Conservation (phyloP, 2,797 vertebrate genomes). For the Gymnothorax javanicus region DNA sequence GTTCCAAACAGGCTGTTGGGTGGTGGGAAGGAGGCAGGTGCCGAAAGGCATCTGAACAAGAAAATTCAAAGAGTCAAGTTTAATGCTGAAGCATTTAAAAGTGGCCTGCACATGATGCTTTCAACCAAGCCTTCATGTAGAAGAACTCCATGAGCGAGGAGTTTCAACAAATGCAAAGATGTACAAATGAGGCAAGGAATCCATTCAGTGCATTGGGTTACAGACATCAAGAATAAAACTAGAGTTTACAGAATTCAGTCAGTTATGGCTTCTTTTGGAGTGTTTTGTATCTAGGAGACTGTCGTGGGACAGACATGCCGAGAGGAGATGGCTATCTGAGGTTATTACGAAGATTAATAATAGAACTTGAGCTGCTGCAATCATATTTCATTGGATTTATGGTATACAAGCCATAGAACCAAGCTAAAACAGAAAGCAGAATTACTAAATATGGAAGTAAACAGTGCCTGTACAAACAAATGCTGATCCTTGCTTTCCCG, state of each 20-base stretch:
- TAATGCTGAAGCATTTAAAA: background rate
- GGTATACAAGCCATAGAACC: background rate
- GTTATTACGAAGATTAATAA: constrained; percentile 9
- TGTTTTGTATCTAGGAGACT: constrained; percentile 20
- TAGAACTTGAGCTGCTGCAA: background rate
- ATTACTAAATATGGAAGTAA: constrained; percentile 17
- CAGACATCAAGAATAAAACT: background rate
- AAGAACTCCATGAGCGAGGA: background rate
- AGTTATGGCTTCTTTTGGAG: background rate
- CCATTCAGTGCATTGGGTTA: background rate
- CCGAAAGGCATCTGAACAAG: background rate
- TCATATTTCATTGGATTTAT: constrained; percentile 1
- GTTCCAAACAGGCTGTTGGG: background rate
- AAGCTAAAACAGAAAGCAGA: background rate
- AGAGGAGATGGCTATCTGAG: constrained; percentile 15
- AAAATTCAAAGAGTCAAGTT: background rate
- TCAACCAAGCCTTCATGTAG: background rate
- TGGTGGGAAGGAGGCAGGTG: background rate
- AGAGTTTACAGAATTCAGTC: background rate
- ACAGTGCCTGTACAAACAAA: constrained; percentile 3
- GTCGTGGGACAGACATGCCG: background rate
- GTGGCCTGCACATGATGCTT: background rate
- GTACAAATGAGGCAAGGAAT: background rate
- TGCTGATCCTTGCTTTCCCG: background rate
- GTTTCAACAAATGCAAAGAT: background rate